Evolutionary conservation across 2,113 vertebrate genomes (phyloP).

Genomic region (Chrysochloris asiatica): DNA sequence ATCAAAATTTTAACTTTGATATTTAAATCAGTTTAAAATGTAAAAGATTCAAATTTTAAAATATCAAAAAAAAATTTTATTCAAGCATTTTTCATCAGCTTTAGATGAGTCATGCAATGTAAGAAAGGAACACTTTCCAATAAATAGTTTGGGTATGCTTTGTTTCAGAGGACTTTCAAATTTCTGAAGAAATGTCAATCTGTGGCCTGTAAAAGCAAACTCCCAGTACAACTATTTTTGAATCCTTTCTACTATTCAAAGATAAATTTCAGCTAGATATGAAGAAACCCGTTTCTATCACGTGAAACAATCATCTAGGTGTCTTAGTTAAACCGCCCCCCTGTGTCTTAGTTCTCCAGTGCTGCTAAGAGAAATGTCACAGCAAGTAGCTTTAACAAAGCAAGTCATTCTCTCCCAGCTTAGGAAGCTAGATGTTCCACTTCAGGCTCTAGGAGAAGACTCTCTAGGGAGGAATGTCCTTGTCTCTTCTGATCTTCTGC

Average conservation of each 20-base stretch:
- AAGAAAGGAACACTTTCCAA: not conserved
- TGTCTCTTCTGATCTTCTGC: not conserved
- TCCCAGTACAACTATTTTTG: not conserved
- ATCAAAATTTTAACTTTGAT: no score
- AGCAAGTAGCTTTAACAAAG: not conserved
- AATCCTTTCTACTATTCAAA: not conserved
- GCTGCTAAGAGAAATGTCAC: not conserved
- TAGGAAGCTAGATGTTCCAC: not conserved
- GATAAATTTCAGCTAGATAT: not conserved
- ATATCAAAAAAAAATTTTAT: not conserved
- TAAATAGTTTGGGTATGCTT: not conserved
- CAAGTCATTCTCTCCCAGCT: not conserved
- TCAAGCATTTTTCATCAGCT: not conserved
- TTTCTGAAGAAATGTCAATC: not conserved
- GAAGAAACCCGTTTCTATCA: not conserved
- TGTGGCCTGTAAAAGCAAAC: not conserved
- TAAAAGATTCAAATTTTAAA: not conserved
- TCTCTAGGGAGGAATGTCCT: not conserved
- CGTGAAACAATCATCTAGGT: not conserved
- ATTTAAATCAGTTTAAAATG: not conserved
- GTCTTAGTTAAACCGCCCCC: not conserved
- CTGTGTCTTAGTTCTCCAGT: not conserved
- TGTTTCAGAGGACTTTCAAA: not conserved
- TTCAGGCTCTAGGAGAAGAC: not conserved
- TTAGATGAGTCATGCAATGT: not conserved